phyloP scores from a whole-genome alignment of 2,888 invertebrate species.

The Caenorhabditis afra region DNA sequence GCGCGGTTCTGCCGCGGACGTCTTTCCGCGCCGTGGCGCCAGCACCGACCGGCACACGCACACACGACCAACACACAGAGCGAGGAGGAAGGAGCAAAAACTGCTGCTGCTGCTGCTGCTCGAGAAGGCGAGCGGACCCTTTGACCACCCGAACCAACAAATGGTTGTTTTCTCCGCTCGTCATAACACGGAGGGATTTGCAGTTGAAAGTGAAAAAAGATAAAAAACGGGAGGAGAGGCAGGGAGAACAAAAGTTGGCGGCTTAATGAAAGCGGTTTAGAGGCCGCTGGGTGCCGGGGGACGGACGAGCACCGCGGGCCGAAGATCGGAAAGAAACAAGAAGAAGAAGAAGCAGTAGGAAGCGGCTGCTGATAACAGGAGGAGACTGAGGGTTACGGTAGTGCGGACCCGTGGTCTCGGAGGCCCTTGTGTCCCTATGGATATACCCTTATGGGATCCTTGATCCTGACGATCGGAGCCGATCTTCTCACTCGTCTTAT shows the following conservation, averaged over 20 bases:
- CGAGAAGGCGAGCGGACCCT: conserved; percentile 5
- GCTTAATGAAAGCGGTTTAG: conserved; percentile 24
- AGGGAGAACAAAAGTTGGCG: conserved; percentile 20
- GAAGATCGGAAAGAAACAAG: conserved; percentile 2
- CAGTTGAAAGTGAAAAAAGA: background rate
- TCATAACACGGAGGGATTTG: background rate
- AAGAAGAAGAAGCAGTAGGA: background rate
- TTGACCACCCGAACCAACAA: conserved; percentile 16
- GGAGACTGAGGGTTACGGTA: background rate
- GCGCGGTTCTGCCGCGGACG: conserved; percentile 33
- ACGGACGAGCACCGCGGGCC: conserved; percentile 7
- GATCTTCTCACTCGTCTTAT: background rate
- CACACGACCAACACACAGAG: conserved; percentile 13
- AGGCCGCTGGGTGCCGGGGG: conserved; percentile 12
- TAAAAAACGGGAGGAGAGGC: conserved; percentile 5
- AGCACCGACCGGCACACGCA: conserved; percentile 51
- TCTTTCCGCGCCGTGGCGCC: conserved; percentile 29
- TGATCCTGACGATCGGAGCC: too few relatives aligned
- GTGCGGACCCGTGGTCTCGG: background rate
- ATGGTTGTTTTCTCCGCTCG: conserved; percentile 3
- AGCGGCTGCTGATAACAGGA: background rate
- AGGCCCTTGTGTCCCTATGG: too few relatives aligned
- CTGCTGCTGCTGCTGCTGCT: conserved; percentile 9
- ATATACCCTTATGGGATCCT: too few relatives aligned
- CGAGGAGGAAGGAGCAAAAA: conserved; percentile 19